A percentile compares a stretch with the other conserved stretches of the same genome.
phyloP scores from a whole-genome alignment of 2,888 invertebrate genomes.

The Harpalus rubripes region DNA sequence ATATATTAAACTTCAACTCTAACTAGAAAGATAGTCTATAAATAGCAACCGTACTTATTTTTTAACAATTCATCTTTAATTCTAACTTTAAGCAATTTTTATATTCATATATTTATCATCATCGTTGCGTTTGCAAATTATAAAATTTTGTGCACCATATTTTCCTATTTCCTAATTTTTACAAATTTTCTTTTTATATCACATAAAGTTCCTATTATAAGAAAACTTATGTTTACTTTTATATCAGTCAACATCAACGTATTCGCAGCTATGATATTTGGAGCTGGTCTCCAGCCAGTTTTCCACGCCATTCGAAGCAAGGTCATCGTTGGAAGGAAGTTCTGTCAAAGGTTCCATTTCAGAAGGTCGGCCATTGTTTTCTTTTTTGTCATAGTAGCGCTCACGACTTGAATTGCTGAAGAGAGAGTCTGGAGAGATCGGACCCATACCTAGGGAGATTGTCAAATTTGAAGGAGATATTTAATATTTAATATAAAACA shows the following conservation, averaged over 20 bases:
- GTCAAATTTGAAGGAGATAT: neutral
- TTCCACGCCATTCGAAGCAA: constrained; percentile 83
- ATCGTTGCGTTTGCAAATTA: neutral
- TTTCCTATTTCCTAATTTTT: neutral
- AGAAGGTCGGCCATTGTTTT: constrained; percentile 78
- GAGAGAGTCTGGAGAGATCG: constrained; percentile 75
- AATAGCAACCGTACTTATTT: too few relatives aligned
- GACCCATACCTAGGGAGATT: constrained; percentile 73
- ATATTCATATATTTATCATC: too few relatives aligned
- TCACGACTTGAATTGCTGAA: constrained; percentile 74
- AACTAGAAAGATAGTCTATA: too few relatives aligned
- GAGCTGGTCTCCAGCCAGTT: constrained; percentile 87
- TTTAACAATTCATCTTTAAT: too few relatives aligned
- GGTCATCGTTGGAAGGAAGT: constrained; percentile 84
- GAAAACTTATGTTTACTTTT: constrained; percentile 20
- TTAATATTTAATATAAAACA: too few relatives aligned
- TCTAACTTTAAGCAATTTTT: too few relatives aligned
- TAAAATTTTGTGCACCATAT: neutral
- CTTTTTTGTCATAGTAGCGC: constrained; percentile 74
- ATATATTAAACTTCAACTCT: too few relatives aligned
- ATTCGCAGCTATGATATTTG: constrained; percentile 88
- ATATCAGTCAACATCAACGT: constrained; percentile 80
- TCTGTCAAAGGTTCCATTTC: constrained; percentile 86
- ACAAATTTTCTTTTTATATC: constrained; percentile 33
- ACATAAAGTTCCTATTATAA: constrained; percentile 36